Percentiles rank a stretch among this genome's conserved stretches.
Evolutionary conservation across 2,113 vertebrate genomes (phyloP).

Genomic region (Manacus vitellinus): DNA sequence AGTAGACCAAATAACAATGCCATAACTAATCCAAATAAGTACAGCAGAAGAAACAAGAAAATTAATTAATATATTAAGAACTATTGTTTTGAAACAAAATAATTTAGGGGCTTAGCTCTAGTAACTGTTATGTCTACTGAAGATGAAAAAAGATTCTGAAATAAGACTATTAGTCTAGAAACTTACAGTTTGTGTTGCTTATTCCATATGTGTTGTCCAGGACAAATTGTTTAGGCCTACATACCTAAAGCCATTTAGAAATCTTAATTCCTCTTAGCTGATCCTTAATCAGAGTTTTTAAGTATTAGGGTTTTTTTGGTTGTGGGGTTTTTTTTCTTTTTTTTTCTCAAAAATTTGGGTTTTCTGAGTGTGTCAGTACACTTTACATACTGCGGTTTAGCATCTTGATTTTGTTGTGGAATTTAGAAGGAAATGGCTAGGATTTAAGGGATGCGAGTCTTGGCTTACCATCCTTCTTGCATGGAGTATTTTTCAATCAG

Average conservation of each 20-base stretch:
- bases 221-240: background rate
- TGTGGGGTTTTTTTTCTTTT: background rate
- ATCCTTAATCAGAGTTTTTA: background rate
- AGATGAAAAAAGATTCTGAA: background rate
- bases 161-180: background rate
- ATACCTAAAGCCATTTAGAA: background rate
- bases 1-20: background rate
- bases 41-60: background rate
- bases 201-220: background rate
- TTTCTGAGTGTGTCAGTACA: background rate
- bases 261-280: background rate
- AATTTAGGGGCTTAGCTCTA: background rate
- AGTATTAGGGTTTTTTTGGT: accelerated
- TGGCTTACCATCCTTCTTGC: background rate
- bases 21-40: background rate
- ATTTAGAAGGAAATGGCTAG: background rate
- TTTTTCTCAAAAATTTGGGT: accelerated
- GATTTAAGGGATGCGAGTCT: background rate
- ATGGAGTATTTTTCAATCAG: background rate
- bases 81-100: background rate
- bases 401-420: background rate
- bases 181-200: background rate
- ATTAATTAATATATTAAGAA: background rate
- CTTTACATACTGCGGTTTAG: background rate
- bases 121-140: background rate